Evolutionary conservation across 2,888 invertebrate genomes (phyloP), one percentile per base, ranked within the genome.

Genomic region (Drosophila nigritarsus): DNA sequence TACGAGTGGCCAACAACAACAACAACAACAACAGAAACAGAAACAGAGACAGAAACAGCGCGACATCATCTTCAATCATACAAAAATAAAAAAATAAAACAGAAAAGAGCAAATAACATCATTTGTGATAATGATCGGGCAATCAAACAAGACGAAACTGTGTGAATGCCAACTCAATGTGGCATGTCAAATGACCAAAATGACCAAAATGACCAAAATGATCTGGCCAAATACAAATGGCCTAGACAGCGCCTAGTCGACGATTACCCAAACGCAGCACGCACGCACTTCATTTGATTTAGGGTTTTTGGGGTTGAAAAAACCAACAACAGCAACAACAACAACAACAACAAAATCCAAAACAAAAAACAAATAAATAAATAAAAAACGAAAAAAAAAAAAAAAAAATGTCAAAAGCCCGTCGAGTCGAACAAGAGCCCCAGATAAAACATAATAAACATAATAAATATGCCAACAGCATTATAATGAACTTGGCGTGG

Each of bases 41-140:
- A n/a, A 40, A 40, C 32, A 34, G 32, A 32, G 32, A 32, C 32
- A 32, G 9, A 4, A 13, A 34, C 42, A 42, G 29, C 18, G 36
- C 61, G 45, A 66, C 54, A 79, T 71, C 71, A 71, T 55, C 59
- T 60, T 38, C 49, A 69, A 74, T 81, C 87, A 74, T 72, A 77
- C n/a, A 9, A 30, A 2, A 30, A n/a, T n/a, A n/a, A 30, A 29
- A 29, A 7, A 29, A 1, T 8, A 38, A 38, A 18, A 18, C 6
- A 40, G n/a, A 40, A 40, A 40, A 40, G 40, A 81, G 84, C 58
- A 65, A 66, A 79, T 53, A 77, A 67, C 81, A 78, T 85, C 69
- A 70, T 83, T 87, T 73, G 68, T 73, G 87, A 85, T 83, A 87
- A 83, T 88, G 86, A 88, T 87, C 88, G 71, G 67, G 72, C 64